Evolutionary conservation across 2,113 vertebrate species (phyloP).

Genomic region (Corythoichthys haematopterus): DNA sequence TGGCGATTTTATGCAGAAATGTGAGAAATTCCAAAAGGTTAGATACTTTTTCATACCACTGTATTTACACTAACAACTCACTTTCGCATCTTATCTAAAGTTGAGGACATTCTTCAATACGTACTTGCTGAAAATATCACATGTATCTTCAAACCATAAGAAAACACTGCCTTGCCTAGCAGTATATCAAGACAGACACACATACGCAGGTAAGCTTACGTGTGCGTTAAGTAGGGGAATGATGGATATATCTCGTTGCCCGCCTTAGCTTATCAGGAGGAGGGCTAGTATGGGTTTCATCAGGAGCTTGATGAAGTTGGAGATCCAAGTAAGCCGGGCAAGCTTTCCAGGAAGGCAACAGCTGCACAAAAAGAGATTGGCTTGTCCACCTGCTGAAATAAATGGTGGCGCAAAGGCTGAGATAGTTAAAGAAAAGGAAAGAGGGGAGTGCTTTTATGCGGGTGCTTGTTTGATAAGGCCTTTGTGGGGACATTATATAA

Average conservation of each 20-base stretch:
- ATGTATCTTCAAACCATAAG: conserved; percentile 39
- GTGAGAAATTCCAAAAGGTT: too few relatives aligned
- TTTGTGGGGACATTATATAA: conserved; percentile 36
- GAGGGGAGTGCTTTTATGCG: conserved; percentile 45
- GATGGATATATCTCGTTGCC: conserved; percentile 67
- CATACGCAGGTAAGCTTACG: conserved; percentile 5
- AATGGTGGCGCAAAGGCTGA: conserved; percentile 51
- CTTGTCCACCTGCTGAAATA: conserved; percentile 62
- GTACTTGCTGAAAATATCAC: conserved; percentile 10
- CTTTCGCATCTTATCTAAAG: too few relatives aligned
- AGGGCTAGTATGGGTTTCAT: conserved; percentile 66
- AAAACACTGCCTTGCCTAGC: conserved; percentile 2
- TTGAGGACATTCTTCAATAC: background rate
- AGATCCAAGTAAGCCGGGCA: conserved; percentile 62
- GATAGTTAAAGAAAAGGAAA: conserved; percentile 59
- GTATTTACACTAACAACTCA: too few relatives aligned
- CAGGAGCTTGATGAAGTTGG: conserved; percentile 54
- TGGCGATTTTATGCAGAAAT: too few relatives aligned
- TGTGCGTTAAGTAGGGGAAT: conserved; percentile 57
- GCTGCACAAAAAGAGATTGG: conserved; percentile 68
- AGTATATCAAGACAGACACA: background rate
- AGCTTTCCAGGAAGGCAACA: conserved; percentile 53
- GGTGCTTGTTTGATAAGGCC: conserved; percentile 47
- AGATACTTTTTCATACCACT: too few relatives aligned
- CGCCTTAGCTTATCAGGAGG: conserved; percentile 62